phyloP scores from a whole-genome alignment of 2,888 invertebrate genomes.

The Eretmocerus hayati region DNA sequence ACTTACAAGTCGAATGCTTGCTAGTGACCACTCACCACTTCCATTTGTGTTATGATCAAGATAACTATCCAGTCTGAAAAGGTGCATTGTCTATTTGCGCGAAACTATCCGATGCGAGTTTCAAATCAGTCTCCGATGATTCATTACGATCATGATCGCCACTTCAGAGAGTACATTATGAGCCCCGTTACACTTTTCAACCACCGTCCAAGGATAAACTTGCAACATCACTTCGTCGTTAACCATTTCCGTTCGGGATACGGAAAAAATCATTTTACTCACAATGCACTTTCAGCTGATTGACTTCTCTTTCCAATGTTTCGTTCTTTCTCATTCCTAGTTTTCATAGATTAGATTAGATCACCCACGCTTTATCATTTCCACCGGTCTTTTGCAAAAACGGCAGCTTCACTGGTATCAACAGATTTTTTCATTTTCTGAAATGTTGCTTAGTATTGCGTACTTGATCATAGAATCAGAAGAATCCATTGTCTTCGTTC shows the following conservation, averaged over 20 bases:
- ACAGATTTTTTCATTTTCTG: too few species aligned
- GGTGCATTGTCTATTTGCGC: neutral
- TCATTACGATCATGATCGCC: neutral
- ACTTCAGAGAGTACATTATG: neutral
- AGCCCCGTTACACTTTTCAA: neutral
- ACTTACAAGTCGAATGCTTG: too few species aligned
- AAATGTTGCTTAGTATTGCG: too few species aligned
- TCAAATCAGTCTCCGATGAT: neutral
- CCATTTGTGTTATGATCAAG: constrained; percentile 12
- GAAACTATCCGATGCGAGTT: neutral
- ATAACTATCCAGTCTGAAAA: constrained; percentile 9
- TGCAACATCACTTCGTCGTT: neutral
- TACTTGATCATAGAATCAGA: too few species aligned
- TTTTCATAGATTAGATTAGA: neutral
- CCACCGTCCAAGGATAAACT: constrained; percentile 9
- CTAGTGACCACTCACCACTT: neutral
- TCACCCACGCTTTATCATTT: too few species aligned
- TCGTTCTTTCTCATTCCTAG: neutral
- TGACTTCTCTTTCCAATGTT: constrained; percentile 3
- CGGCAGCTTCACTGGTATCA: too few species aligned
- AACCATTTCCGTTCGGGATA: constrained; percentile 2
- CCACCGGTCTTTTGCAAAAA: too few species aligned
- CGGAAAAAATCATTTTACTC: constrained; percentile 1
- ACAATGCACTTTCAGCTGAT: constrained; percentile 2
- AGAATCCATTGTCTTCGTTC: too few species aligned